Evolutionary conservation across 2,113 vertebrate species (phyloP).

Genomic region (Spea multiplicata): DNA sequence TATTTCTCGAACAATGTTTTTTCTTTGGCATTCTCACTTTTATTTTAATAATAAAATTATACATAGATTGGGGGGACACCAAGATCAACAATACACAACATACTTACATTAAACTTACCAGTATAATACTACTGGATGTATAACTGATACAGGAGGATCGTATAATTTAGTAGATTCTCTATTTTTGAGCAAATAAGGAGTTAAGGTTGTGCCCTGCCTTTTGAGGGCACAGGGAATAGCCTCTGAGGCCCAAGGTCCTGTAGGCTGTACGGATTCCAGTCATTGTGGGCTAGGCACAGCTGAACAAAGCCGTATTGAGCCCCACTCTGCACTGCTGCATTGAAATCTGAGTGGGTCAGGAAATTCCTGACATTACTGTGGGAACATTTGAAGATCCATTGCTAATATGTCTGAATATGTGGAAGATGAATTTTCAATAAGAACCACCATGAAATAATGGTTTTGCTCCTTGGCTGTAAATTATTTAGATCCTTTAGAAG

Average conservation of each 20-base stretch:
- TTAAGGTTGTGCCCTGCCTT: conserved; percentile 27
- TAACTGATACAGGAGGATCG: no score
- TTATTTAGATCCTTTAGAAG: no score
- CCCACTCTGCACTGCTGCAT: conserved; percentile 21
- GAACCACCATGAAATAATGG: neutral
- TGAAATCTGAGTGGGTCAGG: conserved; percentile 46
- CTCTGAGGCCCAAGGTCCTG: conserved; percentile 19
- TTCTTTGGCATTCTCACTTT: no score
- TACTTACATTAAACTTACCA: no score
- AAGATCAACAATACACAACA: no score
- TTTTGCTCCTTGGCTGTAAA: no score
- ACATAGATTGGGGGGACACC: no score
- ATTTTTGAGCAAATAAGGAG: neutral
- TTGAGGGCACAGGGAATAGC: conserved; percentile 16
- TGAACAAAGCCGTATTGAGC: conserved; percentile 47
- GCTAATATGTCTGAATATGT: neutral
- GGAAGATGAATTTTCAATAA: neutral
- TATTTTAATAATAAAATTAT: no score
- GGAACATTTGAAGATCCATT: conserved; percentile 30
- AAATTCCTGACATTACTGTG: conserved; percentile 45
- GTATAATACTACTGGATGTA: no score
- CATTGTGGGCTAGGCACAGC: conserved; percentile 34
- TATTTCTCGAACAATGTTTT: no score
- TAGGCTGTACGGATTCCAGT: conserved; percentile 37
- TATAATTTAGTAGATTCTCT: no score